Evolutionary conservation across 1,140 invertebrate species (phyloP).

Genomic region (Melipona quadrifasciata): DNA sequence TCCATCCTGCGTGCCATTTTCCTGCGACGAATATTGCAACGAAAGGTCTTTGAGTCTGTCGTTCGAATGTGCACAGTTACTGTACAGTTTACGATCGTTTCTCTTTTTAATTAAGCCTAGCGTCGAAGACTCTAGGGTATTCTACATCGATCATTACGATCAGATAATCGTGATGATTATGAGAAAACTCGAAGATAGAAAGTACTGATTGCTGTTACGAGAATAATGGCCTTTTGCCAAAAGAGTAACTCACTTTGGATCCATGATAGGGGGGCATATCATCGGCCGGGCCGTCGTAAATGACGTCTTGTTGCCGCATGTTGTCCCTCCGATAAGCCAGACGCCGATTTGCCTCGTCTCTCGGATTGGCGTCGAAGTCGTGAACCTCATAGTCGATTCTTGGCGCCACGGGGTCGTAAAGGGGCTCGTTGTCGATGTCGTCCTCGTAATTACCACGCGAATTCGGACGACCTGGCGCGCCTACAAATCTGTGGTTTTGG

Average conservation of each 20-base stretch:
- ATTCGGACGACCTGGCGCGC: constrained; percentile 50
- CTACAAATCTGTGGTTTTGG: constrained; percentile 55
- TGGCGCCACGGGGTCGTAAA: constrained; percentile 79
- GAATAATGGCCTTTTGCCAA: not conserved
- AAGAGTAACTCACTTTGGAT: constrained; percentile 54
- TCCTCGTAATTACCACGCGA: constrained; percentile 68
- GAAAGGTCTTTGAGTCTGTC: too few relatives aligned
- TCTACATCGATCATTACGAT: not conserved
- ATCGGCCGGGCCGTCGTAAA: constrained; percentile 70
- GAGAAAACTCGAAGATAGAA: not conserved
- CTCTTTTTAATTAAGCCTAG: constrained; percentile 11
- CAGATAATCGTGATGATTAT: not conserved
- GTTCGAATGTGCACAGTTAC: too few relatives aligned
- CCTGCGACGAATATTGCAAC: constrained; percentile 55
- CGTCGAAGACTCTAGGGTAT: not conserved
- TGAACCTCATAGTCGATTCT: constrained; percentile 78
- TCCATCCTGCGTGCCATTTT: constrained; percentile 69
- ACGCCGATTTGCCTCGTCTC: constrained; percentile 76
- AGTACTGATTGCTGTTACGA: not conserved
- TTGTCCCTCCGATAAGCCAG: constrained; percentile 75
- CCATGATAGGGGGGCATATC: constrained; percentile 61
- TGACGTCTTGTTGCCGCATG: constrained; percentile 67
- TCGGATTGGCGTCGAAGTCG: constrained; percentile 79
- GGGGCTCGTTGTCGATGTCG: constrained; percentile 76
- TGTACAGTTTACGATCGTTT: not conserved